phyloP scores from a whole-genome alignment of 2,888 invertebrate species.

The Leptopilina drosophilae region DNA sequence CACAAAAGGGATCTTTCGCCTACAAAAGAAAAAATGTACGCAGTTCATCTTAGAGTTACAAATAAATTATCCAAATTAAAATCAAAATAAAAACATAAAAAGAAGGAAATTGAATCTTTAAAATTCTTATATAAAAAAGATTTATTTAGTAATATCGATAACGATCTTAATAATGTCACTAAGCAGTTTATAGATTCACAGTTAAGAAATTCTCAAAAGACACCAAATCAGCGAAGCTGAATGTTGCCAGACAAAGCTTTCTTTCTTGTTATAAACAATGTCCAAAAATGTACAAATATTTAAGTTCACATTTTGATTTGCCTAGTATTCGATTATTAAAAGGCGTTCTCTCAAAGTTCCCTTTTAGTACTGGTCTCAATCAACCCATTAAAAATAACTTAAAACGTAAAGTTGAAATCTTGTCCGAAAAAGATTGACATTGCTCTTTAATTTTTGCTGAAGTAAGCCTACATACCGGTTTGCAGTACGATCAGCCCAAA shows the following conservation, averaged over 20 bases:
- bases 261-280: slow-evolving; percentile 13
- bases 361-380: background rate
- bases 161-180: slow-evolving; percentile 1
- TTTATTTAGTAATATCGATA: background rate
- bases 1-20: background rate
- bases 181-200: background rate
- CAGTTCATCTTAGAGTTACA: background rate
- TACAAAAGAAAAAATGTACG: background rate
- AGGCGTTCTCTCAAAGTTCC: slow-evolving; percentile 9
- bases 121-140: slow-evolving; percentile 4
- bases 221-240: slow-evolving; percentile 6
- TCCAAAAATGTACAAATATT: slow-evolving; percentile 5
- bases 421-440: too few species aligned
- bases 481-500: too few species aligned
- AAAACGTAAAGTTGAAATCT: too few species aligned
- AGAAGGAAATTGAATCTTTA: background rate
- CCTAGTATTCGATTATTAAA: slow-evolving; percentile 2
- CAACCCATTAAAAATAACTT: background rate
- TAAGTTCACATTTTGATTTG: background rate
- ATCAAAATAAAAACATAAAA: background rate
- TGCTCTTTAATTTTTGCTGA: too few species aligned
- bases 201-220: background rate
- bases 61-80: background rate
- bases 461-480: too few species aligned
- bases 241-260: slow-evolving; percentile 3